These are phyloP conservation scores for Pangasius macronema DNA, from an alignment of 2,797 vertebrate species.

Conservation along the genomic window DNA sequence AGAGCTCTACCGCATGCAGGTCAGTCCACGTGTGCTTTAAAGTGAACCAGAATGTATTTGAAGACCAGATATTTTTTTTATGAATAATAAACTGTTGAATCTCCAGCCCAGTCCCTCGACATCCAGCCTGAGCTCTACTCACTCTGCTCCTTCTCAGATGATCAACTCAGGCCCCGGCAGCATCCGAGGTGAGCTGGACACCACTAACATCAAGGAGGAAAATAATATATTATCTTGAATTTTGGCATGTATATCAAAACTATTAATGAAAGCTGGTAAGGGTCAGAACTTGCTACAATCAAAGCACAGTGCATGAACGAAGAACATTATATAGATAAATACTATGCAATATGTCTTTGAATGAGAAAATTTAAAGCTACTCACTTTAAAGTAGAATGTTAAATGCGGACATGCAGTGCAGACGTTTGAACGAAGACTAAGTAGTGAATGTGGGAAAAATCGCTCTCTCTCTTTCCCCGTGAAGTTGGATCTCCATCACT, in stretches of 20 bases:
- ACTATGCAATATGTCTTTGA: not conserved
- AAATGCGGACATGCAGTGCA: not conserved
- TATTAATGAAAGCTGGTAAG: not conserved
- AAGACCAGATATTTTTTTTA: not conserved
- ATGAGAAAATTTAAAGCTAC: too few species aligned
- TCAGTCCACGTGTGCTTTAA: conserved; percentile 56
- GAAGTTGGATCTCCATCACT: conserved; percentile 92
- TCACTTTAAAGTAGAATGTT: not conserved
- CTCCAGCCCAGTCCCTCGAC: conserved; percentile 96
- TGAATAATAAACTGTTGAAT: conserved; percentile 2
- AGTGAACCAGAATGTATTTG: not conserved
- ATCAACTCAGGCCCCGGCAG: conserved; percentile 96
- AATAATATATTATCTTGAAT: not conserved
- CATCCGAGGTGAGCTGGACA: conserved; percentile 89
- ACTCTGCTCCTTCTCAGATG: conserved; percentile 97
- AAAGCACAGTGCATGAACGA: not conserved
- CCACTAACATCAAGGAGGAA: not conserved
- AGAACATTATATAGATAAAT: not conserved
- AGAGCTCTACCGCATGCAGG: conserved; percentile 97
- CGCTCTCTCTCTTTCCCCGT: not conserved
- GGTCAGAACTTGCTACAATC: not conserved
- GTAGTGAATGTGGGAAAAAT: not conserved
- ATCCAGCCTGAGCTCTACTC: conserved; percentile 97
- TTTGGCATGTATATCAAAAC: not conserved
- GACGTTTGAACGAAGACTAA: not conserved